Evolutionary conservation across 2,888 invertebrate species (phyloP), one percentile per base, ranked within the genome.

Genomic region (Euplagia quadripunctaria): DNA sequence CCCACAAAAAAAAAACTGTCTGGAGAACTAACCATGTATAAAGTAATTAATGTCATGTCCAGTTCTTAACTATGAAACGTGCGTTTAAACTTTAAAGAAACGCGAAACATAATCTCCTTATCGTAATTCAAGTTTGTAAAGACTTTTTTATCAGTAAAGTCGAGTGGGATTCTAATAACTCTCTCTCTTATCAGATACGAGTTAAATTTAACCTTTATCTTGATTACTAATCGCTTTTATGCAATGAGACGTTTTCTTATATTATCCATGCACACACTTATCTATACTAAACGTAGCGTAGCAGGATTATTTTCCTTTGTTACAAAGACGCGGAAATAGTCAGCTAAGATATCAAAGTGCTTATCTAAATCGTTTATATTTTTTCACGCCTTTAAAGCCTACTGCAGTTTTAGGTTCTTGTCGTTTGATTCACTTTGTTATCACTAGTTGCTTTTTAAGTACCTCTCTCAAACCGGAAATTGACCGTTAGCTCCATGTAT

Each of bases 141-240:
- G 83, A 83, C 80, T 81, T 86, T 83, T 82, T 89, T 91, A 91
- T 92, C 91, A 85, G 84, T 73, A 73, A 78, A 85, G 82, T 82
- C 79, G 75, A 88, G 84, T 86, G 85, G 79, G 84, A 85, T 85
- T 86, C 78, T 89, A 88, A 88, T 89, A 86, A 82, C 76, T 74
- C 85, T 85, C 76, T 85, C 76, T 71, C 85, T 90, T 91, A 91
- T 92, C 92, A 77, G 90, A 88, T 90, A 89, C 43, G 78, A 85
- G 83, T 86, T 86, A 79, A 86, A 86, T 88, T 90, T 84, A 83
- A 84, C 86, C 86, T 81, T 79, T 83, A 83, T 82, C 79, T 77
- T 61, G 74, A 71, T 73, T 67, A 72, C 70, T 4, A 55, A 72
- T 55, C 14, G 46, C 65, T 71, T 65, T 58, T 49, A 46, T 55